Base-by-base conservation (phyloP, 2,113 vertebrate species). In the Pangasianodon gigas region DNA sequence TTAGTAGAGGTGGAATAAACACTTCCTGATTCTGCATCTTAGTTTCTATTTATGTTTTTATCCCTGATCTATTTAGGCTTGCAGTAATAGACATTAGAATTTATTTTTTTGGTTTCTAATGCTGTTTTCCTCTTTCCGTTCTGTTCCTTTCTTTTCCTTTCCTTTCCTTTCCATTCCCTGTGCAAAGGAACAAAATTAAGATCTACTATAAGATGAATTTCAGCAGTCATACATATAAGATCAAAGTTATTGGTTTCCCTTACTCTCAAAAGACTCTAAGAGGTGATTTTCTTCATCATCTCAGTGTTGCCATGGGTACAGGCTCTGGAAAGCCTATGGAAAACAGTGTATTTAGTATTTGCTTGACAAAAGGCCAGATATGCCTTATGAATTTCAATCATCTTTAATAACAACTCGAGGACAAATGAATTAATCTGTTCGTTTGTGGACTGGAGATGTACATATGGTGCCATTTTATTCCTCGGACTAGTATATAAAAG, bases 291-390 rank as follows among this genome's bases (percentile, higher is more conserved):
- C 51, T n/a, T 29, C 81, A 44, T 58, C 26, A 81, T 83, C 52
- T 84, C 46, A 29, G 11, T 84, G 84, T 92, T 92, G 48, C 87
- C 84, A 89, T 90, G 87, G 84, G 89, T 79, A 89, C 84, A 65
- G 54, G 51, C 26, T 60, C 41, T 41, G 7, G 51, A 46, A 60
- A 77, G 58, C 37, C 65, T 32, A 89, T 56, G 62, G 29, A 83
- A 86, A 83, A 54, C 29, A 91, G n/a, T 1, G 0, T 60, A 48
- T 85, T 29, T 67, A 19, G 19, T 29, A 48, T 46, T 82, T 52
- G 62, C 52, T 82, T 87, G 54, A 18, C 21, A 54, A 26, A 89
- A 54, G 18, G 37, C 2, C n/a, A 52, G 14, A 14, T 37, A 82
- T 69, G 16, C 21, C n/a, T 74, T 62, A 37, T 71, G 6, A 51